Evolutionary conservation across 2,888 invertebrate species (phyloP).

Genomic region (Osmoderma eremita): DNA sequence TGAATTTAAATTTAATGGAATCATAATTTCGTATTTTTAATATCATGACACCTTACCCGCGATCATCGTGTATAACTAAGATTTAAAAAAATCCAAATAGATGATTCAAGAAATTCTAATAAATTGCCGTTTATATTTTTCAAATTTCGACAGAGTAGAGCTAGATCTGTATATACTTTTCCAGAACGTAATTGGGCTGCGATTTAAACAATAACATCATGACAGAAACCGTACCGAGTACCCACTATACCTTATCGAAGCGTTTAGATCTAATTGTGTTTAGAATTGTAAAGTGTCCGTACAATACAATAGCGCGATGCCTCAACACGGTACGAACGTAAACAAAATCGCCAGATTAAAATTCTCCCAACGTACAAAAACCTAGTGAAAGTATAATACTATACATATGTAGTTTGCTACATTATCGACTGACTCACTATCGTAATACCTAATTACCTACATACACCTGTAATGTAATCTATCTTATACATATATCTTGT

Average conservation of each 20-base stretch:
- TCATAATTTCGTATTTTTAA: no score
- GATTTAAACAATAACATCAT: background rate
- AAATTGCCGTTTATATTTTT: no score
- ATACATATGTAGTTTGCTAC: slow-evolving; percentile 20
- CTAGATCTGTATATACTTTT: no score
- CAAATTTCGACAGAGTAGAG: no score
- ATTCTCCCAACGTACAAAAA: slow-evolving; percentile 32
- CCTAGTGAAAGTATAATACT: slow-evolving; percentile 37
- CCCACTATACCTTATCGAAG: background rate
- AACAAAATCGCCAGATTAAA: slow-evolving; percentile 32
- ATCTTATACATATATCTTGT: background rate
- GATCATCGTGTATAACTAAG: no score
- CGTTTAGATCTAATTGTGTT: slow-evolving; percentile 12
- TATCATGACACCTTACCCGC: no score
- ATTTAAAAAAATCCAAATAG: no score
- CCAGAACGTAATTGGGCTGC: no score
- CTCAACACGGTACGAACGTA: slow-evolving; percentile 25
- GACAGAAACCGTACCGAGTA: background rate
- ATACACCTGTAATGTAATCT: slow-evolving; percentile 12
- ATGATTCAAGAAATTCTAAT: no score
- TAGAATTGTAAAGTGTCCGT: slow-evolving; percentile 3
- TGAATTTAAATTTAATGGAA: no score
- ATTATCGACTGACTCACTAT: slow-evolving; percentile 38
- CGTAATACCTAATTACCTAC: slow-evolving; percentile 33
- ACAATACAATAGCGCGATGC: slow-evolving; percentile 1